Evolutionary conservation across 2,797 vertebrate genomes (phyloP).

Genomic region (Lepilemur ruficaudatus): DNA sequence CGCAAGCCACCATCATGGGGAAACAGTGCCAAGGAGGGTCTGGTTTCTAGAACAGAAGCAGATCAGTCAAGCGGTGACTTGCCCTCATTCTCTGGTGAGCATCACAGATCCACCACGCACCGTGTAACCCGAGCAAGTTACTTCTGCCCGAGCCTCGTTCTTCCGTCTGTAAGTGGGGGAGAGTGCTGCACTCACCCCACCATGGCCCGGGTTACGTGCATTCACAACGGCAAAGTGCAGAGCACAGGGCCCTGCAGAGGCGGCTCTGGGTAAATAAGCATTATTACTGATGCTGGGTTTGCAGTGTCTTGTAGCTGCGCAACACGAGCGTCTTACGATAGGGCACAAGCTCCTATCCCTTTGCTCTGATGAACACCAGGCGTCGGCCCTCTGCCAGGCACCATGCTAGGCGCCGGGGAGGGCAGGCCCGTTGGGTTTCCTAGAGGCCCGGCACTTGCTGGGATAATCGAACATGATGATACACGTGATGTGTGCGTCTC

Average conservation of each 20-base stretch:
- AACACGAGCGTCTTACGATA: neutral
- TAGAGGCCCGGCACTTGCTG: accelerated
- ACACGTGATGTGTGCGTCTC: accelerated
- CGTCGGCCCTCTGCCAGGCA: accelerated
- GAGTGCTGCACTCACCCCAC: neutral
- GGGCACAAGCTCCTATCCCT: neutral
- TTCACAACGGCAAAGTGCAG: neutral
- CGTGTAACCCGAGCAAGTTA: neutral
- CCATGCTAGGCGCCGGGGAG: accelerated
- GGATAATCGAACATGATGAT: accelerated
- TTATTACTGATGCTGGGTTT: accelerated
- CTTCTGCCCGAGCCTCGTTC: neutral
- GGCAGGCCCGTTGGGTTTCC: neutral
- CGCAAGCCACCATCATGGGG: neutral
- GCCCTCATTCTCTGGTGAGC: neutral
- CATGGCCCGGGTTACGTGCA: neutral
- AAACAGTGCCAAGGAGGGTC: neutral
- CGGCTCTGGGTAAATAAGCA: neutral
- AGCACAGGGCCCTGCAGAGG: neutral
- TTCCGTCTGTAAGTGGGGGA: neutral
- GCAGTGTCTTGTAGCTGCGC: neutral
- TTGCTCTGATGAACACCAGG: neutral
- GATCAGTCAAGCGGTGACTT: too few relatives aligned
- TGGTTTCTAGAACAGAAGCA: neutral
- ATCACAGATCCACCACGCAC: neutral